A percentile compares a stretch with the other conserved stretches of the same genome.
phyloP scores from a whole-genome alignment of 1,140 invertebrate genomes.

The Lasioglossum albipes region DNA sequence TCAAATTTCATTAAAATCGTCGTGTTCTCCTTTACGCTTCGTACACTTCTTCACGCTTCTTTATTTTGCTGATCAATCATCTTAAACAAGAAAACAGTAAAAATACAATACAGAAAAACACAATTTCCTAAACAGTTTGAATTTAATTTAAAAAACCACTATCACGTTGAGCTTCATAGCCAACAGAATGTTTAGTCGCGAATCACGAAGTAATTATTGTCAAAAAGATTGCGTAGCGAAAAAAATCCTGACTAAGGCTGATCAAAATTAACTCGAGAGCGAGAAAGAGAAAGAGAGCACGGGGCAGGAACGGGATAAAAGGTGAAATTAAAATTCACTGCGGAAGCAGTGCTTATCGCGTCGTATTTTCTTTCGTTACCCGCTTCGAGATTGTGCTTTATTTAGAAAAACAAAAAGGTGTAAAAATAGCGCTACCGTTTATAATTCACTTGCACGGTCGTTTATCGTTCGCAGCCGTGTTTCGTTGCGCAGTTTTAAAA shows the following conservation, averaged over 20 bases:
- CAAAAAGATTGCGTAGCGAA: not conserved
- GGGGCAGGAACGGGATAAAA: not conserved
- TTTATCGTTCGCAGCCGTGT: not conserved
- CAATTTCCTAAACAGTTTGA: no score
- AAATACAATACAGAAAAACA: no score
- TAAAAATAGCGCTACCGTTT: not conserved
- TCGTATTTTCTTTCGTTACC: not conserved
- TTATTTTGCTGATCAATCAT: no score
- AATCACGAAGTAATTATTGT: not conserved
- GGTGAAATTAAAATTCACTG: slow-evolving; percentile 15
- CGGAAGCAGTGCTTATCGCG: slow-evolving; percentile 5
- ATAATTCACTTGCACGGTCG: not conserved
- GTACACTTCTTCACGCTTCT: no score
- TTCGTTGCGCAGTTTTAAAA: not conserved
- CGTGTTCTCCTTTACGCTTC: no score
- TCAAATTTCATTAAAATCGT: no score
- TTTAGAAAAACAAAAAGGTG: not conserved
- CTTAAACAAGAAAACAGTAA: no score
- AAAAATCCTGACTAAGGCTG: not conserved
- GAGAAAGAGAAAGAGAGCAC: no score
- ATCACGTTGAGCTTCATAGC: not conserved
- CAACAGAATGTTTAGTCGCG: not conserved
- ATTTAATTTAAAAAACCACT: no score
- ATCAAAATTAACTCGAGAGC: not conserved
- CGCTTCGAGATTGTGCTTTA: not conserved